These are phyloP conservation scores for Tokudaia muenninki DNA, from an alignment of 2,797 vertebrate genomes.

Conservation along the genomic window DNA sequence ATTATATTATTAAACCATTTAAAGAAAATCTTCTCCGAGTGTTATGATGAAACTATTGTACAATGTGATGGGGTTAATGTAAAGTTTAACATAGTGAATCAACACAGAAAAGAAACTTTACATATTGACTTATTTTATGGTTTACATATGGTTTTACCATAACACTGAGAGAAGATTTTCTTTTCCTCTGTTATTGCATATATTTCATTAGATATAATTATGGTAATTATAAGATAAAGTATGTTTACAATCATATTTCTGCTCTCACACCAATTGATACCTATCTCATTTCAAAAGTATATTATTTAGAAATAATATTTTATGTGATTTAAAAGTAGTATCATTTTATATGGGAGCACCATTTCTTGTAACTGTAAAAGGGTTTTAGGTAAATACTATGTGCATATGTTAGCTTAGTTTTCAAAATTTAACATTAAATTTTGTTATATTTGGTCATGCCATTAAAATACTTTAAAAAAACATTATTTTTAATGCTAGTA, in stretches of 20 bases:
- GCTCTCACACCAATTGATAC: not conserved
- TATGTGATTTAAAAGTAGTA: not conserved
- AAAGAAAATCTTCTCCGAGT: not conserved
- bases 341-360: not conserved
- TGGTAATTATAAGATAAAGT: not conserved
- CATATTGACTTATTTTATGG: not conserved
- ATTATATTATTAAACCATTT: not conserved
- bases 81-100: not conserved
- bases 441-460: not conserved
- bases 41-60: not conserved
- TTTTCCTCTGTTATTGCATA: not conserved
- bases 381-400: not conserved
- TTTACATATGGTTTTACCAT: not conserved
- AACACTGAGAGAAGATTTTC: not conserved
- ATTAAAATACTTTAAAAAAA: constrained; percentile 38
- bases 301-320: not conserved
- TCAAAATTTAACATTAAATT: not conserved
- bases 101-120: not conserved
- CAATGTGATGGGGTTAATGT: not conserved
- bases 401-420: not conserved
- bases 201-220: constrained; percentile 30
- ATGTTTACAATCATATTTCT: not conserved
- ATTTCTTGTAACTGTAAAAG: not conserved
- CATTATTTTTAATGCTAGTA: not conserved
- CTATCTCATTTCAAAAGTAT: not conserved